Percentiles rank a stretch among this genome's conserved stretches.
These are phyloP conservation scores for Ormyrus labotus DNA, from an alignment of 2,888 invertebrate genomes.

Conservation along the genomic window DNA sequence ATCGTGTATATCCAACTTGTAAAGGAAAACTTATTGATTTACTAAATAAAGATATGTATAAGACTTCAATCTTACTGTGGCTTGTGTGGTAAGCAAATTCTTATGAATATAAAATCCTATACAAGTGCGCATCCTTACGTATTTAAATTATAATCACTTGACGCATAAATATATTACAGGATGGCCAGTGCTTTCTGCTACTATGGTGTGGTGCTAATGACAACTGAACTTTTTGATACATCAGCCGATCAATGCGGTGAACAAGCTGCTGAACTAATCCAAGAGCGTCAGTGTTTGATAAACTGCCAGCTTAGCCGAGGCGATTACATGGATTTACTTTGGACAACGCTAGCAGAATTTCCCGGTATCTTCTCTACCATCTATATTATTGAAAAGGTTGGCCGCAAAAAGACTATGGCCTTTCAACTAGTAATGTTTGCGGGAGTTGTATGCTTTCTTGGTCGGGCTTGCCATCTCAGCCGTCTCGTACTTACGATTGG, in stretches of 20 bases:
- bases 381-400: constrained; percentile 91
- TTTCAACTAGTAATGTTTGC: constrained; percentile 93
- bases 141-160: too few species aligned
- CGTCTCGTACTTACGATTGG: constrained; percentile 87
- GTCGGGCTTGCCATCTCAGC: constrained; percentile 82
- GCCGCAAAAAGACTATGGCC: constrained; percentile 94
- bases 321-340: constrained; percentile 94
- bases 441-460: constrained; percentile 83
- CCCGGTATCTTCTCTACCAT: constrained; percentile 94
- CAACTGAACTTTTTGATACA: constrained; percentile 92
- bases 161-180: constrained; percentile 77
- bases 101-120: not conserved
- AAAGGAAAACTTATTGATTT: constrained; percentile 84
- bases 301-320: constrained; percentile 85
- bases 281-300: constrained; percentile 75
- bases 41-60: constrained; percentile 86
- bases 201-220: constrained; percentile 95
- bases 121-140: too few species aligned
- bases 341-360: constrained; percentile 96
- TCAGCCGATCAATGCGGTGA: constrained; percentile 75
- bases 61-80: constrained; percentile 92
- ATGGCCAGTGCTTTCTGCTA: constrained; percentile 96
- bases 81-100: constrained; percentile 86
- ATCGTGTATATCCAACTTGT: constrained; percentile 80
- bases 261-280: constrained; percentile 69